Base-by-base conservation (phyloP, 2,797 vertebrate genomes). In the Kryptopterus vitreolus region DNA sequence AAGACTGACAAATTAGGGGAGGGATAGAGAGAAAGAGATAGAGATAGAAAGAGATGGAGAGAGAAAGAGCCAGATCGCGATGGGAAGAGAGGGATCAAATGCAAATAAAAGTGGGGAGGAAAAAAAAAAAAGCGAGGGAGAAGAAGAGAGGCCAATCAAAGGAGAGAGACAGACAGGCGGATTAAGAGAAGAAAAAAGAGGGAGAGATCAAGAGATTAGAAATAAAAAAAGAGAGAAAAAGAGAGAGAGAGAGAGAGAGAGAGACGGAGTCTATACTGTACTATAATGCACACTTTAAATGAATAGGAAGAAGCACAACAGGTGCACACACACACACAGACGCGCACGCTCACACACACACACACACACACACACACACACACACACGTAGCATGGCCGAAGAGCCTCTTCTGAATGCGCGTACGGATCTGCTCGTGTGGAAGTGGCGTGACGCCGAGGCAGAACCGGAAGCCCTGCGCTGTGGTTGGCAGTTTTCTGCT, bases 401-500 rank as follows among this genome's bases (percentile, higher is more conserved):
- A 55, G 3, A 29, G 18, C 31, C 71, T 35, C 24, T 53, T 62
- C 48, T 76, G 72, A 76, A 76, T 76, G 58, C 50, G 74, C 48
- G 58, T 74, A 46, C 55, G 59, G 43, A 59, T 74, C 4, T 18
- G 35, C n/a, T 58, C n/a, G n/a, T 74, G 53, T 59, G 53, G 55
- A 59, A 61, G 43, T 29, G 68, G 35, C 7, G 33, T 57, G 69
- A 61, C 48, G 16, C 52, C 58, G 55, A 43, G 12, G 68, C 75
- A 52, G 38, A 13, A 68, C 63, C 55, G 20, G 58, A 69, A 77
- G 80, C 68, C 59, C 43, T 35, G 33, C 52, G 50, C 66, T 31
- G 58, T 31, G 24, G 52, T 57, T 81, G 18, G 48, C 33, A n/a
- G 50, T 81, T 82, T 82, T 82, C 81, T 82, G 81, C 81, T 78